Percentiles rank a stretch among this genome's conserved stretches.
These are phyloP conservation scores for Ardeotis arabs DNA, from an alignment of 2,113 vertebrate genomes.

Conservation along the genomic window DNA sequence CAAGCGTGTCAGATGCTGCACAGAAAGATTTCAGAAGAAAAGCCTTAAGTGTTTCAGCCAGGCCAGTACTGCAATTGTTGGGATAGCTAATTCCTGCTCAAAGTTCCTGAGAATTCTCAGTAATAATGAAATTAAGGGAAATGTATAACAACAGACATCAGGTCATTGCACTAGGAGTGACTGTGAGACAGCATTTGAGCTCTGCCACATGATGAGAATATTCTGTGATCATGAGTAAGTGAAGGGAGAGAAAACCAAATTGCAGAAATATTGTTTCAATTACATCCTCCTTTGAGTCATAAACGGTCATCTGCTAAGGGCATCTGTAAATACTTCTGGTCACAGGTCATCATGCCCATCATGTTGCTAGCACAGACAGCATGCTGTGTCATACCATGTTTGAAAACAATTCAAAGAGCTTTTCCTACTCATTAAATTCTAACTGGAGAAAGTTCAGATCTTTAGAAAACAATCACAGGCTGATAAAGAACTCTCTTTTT, in stretches of 20 bases:
- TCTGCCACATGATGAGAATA: not conserved
- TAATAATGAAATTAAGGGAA: not conserved
- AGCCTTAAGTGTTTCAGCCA: not conserved
- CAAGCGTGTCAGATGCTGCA: accelerated
- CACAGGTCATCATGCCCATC: not conserved
- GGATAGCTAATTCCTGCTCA: not conserved
- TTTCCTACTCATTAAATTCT: not conserved
- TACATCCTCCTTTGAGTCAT: not conserved
- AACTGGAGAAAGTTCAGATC: not conserved
- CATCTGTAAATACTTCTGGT: not conserved
- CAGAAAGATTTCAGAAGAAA: not conserved
- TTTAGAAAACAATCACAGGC: not conserved
- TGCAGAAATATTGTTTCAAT: not conserved
- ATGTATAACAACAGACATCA: not conserved
- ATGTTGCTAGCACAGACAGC: not conserved
- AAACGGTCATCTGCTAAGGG: not conserved
- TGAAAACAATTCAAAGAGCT: not conserved
- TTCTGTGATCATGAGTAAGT: not conserved
- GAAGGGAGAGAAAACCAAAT: not conserved
- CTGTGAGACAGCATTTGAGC: not conserved
- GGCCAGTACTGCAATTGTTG: not conserved
- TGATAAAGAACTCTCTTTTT: not conserved
- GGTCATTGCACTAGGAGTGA: not conserved
- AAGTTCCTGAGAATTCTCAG: not conserved
- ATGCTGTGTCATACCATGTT: not conserved